phyloP scores from a whole-genome alignment of 2,888 invertebrate species.

The Tetranychus piercei region DNA sequence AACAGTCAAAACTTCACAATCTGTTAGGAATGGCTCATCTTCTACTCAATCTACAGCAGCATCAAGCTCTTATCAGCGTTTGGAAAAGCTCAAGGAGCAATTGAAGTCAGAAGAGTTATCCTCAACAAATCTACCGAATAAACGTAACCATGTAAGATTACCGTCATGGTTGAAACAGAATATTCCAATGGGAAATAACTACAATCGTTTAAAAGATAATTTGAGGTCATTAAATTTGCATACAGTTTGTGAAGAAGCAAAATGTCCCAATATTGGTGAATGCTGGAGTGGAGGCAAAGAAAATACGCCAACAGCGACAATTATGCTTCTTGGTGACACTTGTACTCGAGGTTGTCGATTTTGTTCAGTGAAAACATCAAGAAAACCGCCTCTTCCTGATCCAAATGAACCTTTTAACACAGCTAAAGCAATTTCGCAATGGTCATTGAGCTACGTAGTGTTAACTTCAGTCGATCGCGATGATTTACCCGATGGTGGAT shows the following conservation, averaged over 20 bases:
- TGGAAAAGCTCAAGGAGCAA: constrained; percentile 3
- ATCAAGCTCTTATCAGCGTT: background rate
- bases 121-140: background rate
- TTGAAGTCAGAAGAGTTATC: background rate
- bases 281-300: constrained; percentile 92
- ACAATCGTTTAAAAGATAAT: constrained; percentile 56
- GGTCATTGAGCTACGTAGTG: constrained; percentile 94
- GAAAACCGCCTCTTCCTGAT: constrained; percentile 71
- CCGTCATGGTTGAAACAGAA: constrained; percentile 89
- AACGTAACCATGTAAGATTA: constrained; percentile 38
- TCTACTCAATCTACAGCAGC: background rate
- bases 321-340: constrained; percentile 98
- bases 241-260: constrained; percentile 81
- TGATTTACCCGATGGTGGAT: constrained; percentile 83
- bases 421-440: constrained; percentile 69
- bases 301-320: constrained; percentile 94
- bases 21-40: background rate
- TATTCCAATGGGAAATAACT: constrained; percentile 78
- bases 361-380: constrained; percentile 92
- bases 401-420: constrained; percentile 76
- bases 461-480: constrained; percentile 94
- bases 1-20: background rate
- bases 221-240: constrained; percentile 65
- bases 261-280: constrained; percentile 95
- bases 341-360: constrained; percentile 95